phyloP scores from a whole-genome alignment of 2,797 vertebrate genomes.

The Pogoniulus pusillus region DNA sequence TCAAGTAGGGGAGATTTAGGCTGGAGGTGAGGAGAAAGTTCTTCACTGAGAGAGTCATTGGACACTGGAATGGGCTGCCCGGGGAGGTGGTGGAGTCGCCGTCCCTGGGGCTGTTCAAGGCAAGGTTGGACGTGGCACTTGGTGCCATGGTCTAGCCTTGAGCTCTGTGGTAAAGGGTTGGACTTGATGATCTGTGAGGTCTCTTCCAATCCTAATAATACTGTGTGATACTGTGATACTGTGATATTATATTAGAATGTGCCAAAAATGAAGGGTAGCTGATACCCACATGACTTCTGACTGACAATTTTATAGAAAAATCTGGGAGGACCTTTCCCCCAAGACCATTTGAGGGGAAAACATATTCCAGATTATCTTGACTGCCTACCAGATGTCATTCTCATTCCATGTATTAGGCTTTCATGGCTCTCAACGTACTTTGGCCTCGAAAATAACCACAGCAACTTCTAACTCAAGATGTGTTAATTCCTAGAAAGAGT shows the following conservation, averaged over 20 bases:
- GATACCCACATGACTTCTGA: constrained; percentile 36
- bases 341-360: neutral
- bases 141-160: no score
- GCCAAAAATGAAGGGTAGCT: neutral
- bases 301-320: constrained; percentile 29
- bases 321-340: neutral
- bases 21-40: no score
- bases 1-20: no score
- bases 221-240: no score
- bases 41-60: no score
- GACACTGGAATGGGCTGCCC: no score
- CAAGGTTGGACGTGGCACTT: no score
- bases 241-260: constrained; percentile 15
- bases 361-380: neutral
- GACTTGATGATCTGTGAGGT: no score
- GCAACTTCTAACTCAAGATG: neutral
- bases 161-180: no score
- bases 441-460: neutral
- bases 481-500: neutral
- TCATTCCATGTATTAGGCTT: neutral
- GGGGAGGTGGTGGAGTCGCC: no score
- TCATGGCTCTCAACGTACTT: neutral
- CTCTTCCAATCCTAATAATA: no score
- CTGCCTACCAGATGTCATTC: constrained; percentile 1
- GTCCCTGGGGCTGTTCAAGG: no score